A percentile compares a stretch with the other conserved stretches of the same genome.
Conservation (phyloP, 2,113 vertebrate genomes). For the Mus pahari region DNA sequence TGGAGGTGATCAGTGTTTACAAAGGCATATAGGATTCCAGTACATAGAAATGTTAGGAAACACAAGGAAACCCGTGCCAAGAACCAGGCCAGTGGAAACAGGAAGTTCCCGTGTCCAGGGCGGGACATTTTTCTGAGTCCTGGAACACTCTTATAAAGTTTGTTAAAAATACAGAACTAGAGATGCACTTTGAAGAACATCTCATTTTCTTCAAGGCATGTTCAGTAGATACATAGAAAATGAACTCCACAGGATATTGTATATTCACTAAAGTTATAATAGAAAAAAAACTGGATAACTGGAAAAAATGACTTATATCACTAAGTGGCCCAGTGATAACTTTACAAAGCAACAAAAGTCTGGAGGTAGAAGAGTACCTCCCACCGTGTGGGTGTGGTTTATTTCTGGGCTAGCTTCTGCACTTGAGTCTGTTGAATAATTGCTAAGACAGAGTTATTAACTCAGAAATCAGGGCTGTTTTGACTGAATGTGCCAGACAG, state of each 20-base stretch:
- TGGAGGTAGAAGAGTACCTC: neutral
- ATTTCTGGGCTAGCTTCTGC: neutral
- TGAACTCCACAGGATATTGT: neutral
- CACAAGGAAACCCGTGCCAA: neutral
- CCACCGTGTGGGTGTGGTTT: neutral
- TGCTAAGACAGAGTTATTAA: neutral
- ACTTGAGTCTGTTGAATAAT: neutral
- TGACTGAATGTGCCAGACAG: neutral
- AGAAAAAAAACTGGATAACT: neutral
- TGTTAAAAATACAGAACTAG: neutral
- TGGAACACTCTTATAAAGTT: neutral
- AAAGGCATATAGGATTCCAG: neutral
- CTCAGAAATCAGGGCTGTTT: neutral
- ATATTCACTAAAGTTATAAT: constrained; percentile 14
- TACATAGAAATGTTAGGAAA: neutral
- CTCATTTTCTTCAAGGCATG: neutral
- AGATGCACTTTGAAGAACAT: neutral
- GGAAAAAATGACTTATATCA: neutral
- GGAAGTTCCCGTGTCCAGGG: neutral
- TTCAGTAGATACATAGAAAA: neutral
- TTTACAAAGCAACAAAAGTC: neutral
- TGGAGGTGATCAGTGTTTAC: too few species aligned
- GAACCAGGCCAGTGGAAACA: neutral
- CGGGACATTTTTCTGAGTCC: neutral
- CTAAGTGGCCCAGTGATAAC: neutral